Percentiles rank a stretch among this genome's conserved stretches.
phyloP scores from a whole-genome alignment of 1,140 invertebrate species.

The Drosophila jambulina region DNA sequence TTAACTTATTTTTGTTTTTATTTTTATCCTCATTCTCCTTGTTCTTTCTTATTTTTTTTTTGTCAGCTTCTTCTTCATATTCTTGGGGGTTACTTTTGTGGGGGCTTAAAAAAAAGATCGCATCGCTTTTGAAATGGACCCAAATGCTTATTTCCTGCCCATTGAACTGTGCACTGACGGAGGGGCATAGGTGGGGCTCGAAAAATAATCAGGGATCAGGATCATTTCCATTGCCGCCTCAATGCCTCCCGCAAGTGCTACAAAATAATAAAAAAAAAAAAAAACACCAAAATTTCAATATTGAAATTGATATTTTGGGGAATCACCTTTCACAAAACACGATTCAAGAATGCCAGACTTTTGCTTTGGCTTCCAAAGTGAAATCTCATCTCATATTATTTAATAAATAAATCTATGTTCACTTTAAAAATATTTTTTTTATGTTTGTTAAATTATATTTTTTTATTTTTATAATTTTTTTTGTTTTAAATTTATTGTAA shows the following conservation, averaged over 20 bases:
- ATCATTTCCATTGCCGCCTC: constrained; percentile 40
- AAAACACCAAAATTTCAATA: constrained; percentile 36
- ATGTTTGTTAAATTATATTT: no score
- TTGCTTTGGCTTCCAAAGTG: constrained; percentile 68
- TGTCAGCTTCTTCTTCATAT: background rate
- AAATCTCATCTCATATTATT: background rate
- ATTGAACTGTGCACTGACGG: constrained; percentile 75
- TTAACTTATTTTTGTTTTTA: background rate
- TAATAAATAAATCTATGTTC: background rate
- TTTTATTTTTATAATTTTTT: background rate
- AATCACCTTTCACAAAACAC: constrained; percentile 44
- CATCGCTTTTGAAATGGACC: constrained; percentile 77
- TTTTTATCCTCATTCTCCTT: constrained; percentile 2
- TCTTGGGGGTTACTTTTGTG: constrained; percentile 23
- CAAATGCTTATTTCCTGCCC: constrained; percentile 63
- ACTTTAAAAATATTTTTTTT: no score
- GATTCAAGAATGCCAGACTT: constrained; percentile 44
- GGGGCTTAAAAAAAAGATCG: constrained; percentile 34
- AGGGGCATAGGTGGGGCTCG: constrained; percentile 10
- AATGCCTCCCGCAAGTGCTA: constrained; percentile 47
- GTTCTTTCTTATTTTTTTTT: background rate
- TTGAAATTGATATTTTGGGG: constrained; percentile 81
- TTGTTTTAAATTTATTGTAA: no score
- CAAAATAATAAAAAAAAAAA: constrained; percentile 6
- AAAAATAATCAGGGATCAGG: constrained; percentile 22